phyloP scores from a whole-genome alignment of 2,113 vertebrate species.

The Heloderma charlesbogerti region DNA sequence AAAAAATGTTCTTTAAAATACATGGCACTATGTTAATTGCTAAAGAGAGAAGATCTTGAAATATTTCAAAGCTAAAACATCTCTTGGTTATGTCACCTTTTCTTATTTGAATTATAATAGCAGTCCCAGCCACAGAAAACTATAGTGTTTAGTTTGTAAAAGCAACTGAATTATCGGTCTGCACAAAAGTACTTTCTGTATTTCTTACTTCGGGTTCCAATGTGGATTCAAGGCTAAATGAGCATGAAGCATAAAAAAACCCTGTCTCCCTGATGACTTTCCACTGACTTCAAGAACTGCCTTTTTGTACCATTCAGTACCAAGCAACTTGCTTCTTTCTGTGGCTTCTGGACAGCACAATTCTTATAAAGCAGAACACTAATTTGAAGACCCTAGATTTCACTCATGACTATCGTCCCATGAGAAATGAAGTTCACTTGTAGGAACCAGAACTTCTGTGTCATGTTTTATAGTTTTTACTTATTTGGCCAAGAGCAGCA shows the following conservation, averaged over 20 bases:
- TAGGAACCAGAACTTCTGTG: slow-evolving; percentile 59
- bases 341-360: neutral
- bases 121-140: neutral
- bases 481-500: slow-evolving; percentile 73
- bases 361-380: slow-evolving; percentile 20
- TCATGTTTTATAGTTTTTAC: slow-evolving; percentile 79
- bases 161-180: neutral
- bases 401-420: slow-evolving; percentile 51
- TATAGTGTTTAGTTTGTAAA: neutral
- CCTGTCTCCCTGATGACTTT: neutral
- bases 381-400: slow-evolving; percentile 46
- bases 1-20: neutral
- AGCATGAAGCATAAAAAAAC: neutral
- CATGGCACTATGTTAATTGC: neutral
- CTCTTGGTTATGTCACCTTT: neutral
- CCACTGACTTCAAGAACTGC: neutral
- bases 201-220: slow-evolving; percentile 7
- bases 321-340: too few relatives aligned
- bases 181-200: slow-evolving; percentile 1
- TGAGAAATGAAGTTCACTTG: slow-evolving; percentile 57
- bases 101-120: slow-evolving; percentile 12
- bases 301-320: slow-evolving; percentile 9
- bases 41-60: slow-evolving; percentile 3
- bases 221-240: slow-evolving; percentile 27
- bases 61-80: slow-evolving; percentile 32